Percentiles rank a stretch among this genome's conserved stretches.
Conservation (phyloP, 64 coral and sea anemone genomes). For the Dendrophyllia cribrosa region DNA sequence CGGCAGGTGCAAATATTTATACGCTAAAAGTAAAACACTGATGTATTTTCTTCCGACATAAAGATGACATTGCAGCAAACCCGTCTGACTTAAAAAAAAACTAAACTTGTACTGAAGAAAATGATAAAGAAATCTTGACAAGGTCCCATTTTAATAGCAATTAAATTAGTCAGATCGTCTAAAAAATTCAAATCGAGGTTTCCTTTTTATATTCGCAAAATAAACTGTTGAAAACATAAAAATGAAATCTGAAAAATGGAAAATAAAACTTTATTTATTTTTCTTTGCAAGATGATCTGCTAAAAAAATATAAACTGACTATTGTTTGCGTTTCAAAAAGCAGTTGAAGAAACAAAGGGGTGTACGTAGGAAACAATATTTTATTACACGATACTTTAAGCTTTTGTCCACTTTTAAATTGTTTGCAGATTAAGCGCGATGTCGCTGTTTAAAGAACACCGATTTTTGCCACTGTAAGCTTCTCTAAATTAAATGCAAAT, state of each 20-base stretch:
- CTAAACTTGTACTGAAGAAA: constrained; percentile 1
- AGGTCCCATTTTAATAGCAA: not conserved
- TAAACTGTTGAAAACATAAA: too few species aligned
- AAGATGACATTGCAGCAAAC: not conserved
- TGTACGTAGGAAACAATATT: not conserved
- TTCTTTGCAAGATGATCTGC: not conserved
- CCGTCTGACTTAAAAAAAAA: not conserved
- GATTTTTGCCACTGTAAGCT: not conserved
- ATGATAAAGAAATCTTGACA: not conserved
- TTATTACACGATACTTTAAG: too few species aligned
- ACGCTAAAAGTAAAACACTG: not conserved
- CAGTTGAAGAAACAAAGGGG: not conserved
- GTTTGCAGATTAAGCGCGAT: not conserved
- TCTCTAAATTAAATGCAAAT: constrained; percentile 4
- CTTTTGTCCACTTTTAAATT: not conserved
- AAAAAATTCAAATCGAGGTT: not conserved
- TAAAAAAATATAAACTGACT: not conserved
- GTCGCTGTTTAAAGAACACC: not conserved
- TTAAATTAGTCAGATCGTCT: not conserved
- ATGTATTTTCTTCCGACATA: constrained; percentile 8
- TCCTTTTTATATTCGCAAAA: not conserved
- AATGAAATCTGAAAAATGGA: too few species aligned
- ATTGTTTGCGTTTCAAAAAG: not conserved
- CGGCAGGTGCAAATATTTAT: not conserved
- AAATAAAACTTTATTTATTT: not conserved